Conservation (phyloP, 2,797 vertebrate genomes). For the Myotis daubentonii region DNA sequence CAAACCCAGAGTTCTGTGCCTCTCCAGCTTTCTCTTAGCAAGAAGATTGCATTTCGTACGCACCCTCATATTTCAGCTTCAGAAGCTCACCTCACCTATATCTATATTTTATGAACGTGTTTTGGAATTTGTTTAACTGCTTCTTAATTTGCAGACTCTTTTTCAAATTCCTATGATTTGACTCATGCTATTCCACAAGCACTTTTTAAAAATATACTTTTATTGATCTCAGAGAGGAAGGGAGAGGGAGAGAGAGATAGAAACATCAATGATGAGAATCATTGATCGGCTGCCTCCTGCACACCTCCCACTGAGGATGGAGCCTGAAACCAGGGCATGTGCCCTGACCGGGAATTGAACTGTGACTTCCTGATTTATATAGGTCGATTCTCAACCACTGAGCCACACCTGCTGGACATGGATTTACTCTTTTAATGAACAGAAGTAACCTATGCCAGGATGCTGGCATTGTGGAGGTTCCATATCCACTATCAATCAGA, state of each 20-base stretch:
- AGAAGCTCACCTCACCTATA: not conserved
- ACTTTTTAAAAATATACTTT: not conserved
- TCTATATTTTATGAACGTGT: not conserved
- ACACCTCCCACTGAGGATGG: no score
- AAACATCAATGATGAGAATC: no score
- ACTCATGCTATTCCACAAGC: not conserved
- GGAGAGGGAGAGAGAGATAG: no score
- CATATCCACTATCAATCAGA: not conserved
- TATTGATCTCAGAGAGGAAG: no score
- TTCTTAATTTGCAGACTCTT: not conserved
- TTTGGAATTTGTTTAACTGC: not conserved
- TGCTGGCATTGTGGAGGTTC: not conserved
- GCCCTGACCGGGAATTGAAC: not conserved
- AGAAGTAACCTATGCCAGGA: not conserved
- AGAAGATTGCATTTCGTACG: not conserved
- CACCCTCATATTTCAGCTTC: not conserved
- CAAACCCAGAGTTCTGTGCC: not conserved
- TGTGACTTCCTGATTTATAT: not conserved
- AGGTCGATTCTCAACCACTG: not conserved
- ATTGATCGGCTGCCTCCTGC: no score
- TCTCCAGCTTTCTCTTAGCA: not conserved
- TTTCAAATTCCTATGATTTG: not conserved
- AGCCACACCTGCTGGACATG: not conserved
- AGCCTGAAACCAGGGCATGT: not conserved
- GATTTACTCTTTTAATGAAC: not conserved